Base-by-base conservation (phyloP, 1,140 invertebrate genomes). In the Portunus trituberculatus region DNA sequence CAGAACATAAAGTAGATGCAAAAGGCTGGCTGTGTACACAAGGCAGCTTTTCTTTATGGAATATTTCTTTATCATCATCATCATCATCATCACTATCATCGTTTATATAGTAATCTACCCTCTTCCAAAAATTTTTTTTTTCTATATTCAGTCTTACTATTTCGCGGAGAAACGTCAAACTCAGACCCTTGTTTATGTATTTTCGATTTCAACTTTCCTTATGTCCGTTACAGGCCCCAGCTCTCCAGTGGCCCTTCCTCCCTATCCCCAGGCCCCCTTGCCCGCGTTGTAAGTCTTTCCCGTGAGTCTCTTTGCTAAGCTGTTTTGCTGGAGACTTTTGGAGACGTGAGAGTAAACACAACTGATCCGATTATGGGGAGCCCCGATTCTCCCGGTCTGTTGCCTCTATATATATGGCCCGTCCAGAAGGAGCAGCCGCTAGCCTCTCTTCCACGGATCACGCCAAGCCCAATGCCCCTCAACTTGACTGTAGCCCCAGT, bases 281-380 rank as follows among this genome's bases (percentile, higher is more conserved):
- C 52, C 52, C 20, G 12, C 1, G 52, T 2, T n/a, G 20, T 76
- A 25, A 76, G 32, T 0, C 16, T 10, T 86, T 93, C 32, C 25
- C 91, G 29, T 46, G 91, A 84, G 25, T 83, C 32, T 45, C 48
- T 14, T 45, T 32, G 91, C 52, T 93, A 93, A 93, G 92, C 83
- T 93, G 92, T 93, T 93, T 84, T 93, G 46, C 67, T 45, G 39
- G 28, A 93, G 92, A 59, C 84, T 93, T 59, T 46, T 45, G 29
- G 76, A 93, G 76, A 48, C 91, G 91, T 84, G 91, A 92, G 67
- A 93, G 91, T 88, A 93, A 93, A 93, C 84, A 87, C 45, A 39
- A 86, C 31, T 48, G 83, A 93, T 93, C 92, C 83, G 92, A 93
- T 93, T 93, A 93, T 84, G 29, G 83, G 20, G 29, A 59, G 83